Conservation (phyloP, 2,797 vertebrate genomes). For the Oreortyx pictus region DNA sequence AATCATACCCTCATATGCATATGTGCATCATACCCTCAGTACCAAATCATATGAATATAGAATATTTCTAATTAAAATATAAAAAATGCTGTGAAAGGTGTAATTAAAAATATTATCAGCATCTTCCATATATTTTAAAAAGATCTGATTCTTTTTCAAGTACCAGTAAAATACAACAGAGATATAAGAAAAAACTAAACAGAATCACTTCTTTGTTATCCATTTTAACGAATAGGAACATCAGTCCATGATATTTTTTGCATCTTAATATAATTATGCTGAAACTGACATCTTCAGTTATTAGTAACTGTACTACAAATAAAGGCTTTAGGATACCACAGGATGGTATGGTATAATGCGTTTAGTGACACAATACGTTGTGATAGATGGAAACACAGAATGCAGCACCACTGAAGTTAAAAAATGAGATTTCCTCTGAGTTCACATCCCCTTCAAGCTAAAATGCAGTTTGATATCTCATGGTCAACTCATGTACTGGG, state of each 20-base stretch:
- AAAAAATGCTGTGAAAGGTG: not conserved
- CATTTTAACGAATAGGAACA: slow-evolving; percentile 22
- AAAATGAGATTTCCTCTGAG: slow-evolving; percentile 75
- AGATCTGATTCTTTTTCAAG: not conserved
- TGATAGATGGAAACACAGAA: slow-evolving; percentile 63
- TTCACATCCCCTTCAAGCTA: slow-evolving; percentile 77
- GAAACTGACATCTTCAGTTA: slow-evolving; percentile 28
- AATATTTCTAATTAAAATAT: not conserved
- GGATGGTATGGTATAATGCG: slow-evolving; percentile 15
- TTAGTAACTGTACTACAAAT: slow-evolving; percentile 59
- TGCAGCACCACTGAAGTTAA: slow-evolving; percentile 57
- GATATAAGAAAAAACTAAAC: not conserved
- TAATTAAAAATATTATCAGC: not conserved
- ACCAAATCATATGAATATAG: not conserved
- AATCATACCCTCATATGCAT: too few species aligned
- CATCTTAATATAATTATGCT: slow-evolving; percentile 24
- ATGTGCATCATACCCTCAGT: not conserved
- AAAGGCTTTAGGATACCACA: slow-evolving; percentile 44
- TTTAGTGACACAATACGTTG: slow-evolving; percentile 41
- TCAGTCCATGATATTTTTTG: not conserved
- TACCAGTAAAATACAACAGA: not conserved
- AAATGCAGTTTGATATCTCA: slow-evolving; percentile 78
- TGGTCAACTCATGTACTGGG: slow-evolving; percentile 82
- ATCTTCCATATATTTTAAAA: not conserved
- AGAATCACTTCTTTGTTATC: slow-evolving; percentile 2